A percentile compares a stretch with the other conserved stretches of the same genome.
These are phyloP conservation scores for Clarias laeviceps DNA, from an alignment of 2,797 vertebrate genomes.

Conservation along the genomic window DNA sequence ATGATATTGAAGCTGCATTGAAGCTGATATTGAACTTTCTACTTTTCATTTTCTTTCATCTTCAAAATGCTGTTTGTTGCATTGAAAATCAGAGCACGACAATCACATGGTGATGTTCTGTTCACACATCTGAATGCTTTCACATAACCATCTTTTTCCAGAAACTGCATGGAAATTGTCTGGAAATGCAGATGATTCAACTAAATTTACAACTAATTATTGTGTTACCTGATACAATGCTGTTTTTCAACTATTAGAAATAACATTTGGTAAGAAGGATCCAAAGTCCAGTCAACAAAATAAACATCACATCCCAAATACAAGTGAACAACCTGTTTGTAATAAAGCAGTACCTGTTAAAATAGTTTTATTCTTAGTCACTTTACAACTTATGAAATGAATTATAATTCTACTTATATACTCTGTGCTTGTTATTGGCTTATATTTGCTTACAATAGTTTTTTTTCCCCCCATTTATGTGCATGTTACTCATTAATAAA, in stretches of 20 bases:
- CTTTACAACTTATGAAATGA: background rate
- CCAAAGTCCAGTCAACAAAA: background rate
- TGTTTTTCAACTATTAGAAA: background rate
- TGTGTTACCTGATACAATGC: background rate
- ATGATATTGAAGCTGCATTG: background rate
- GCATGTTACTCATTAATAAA: background rate
- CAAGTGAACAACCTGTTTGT: background rate
- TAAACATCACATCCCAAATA: background rate
- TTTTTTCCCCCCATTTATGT: too few species aligned
- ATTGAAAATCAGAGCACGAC: background rate
- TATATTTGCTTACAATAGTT: background rate
- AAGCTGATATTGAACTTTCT: background rate
- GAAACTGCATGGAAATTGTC: background rate
- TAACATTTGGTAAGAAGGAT: background rate
- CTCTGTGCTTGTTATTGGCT: background rate
- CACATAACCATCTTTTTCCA: too few species aligned
- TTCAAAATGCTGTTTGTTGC: background rate
- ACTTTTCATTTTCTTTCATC: slow-evolving; percentile 1
- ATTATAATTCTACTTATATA: background rate
- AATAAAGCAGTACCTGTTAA: background rate
- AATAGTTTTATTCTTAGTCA: background rate
- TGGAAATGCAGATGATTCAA: background rate
- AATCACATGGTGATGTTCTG: background rate
- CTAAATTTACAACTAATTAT: background rate
- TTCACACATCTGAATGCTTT: background rate